Base-by-base conservation (phyloP, 2,113 vertebrate genomes). In the Rousettus leschenaultii region DNA sequence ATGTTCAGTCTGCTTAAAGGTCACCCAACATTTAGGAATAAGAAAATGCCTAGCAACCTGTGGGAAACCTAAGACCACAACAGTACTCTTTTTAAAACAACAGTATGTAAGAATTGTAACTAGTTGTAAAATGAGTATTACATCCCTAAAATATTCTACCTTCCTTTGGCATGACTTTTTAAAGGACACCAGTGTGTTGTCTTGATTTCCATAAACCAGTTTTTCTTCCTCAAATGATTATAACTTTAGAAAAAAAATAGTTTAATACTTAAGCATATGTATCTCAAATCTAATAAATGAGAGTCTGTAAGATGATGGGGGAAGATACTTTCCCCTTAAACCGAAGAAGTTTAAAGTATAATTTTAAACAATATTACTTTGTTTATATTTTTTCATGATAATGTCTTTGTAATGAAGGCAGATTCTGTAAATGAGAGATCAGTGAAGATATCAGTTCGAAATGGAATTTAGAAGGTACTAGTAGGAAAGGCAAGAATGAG, bases 401-500 rank as follows among this genome's bases (percentile, higher is more conserved):
- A 57, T 93, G 97, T 97, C 94, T 88, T 95, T 98, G 98, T 96
- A 98, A 98, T 98, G 97, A 98, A 98, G 66, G 51, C 51, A 48
- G 93, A 91, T 61, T 92, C 97, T 97, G 55, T 93, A 97, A 98
- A 97, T 55, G 97, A 98, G 96, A 92, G 89, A 98, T 97, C 96
- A 95, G 91, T 53, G 82, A 97, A 96, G 97, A 97, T 93, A 95
- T 89, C 95, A 78, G 77, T 6, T 91, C 95, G 96, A 95, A 98
- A 98, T 88, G 91, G 97, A 98, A 98, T 98, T 98, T 95, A 82
- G 92, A 96, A 97, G 89, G 48, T 94, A 92, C 94, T 59, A 88
- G 94, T 45, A 59, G 97, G 96, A 97, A 93, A 97, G 95, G 97
- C 96, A 95, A 92, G 88, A 94, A 97, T 80, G 97, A 98, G 96